These are phyloP conservation scores for Sericinus montela DNA, from an alignment of 2,888 invertebrate species.

Conservation along the genomic window DNA sequence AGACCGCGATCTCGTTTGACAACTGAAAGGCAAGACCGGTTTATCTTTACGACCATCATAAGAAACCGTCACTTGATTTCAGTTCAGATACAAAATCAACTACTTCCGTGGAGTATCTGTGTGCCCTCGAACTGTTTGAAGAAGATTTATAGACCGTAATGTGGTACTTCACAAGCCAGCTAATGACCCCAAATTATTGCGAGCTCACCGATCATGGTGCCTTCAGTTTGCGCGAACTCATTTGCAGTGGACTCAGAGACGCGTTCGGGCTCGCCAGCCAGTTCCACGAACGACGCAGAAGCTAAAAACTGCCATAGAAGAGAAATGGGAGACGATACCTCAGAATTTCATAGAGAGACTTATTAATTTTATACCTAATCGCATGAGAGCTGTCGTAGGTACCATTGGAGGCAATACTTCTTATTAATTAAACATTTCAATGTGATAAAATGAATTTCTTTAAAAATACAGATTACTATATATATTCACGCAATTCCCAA, in stretches of 20 bases:
- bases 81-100: too few relatives aligned
- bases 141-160: background rate
- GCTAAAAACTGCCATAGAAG: too few relatives aligned
- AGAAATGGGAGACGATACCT: constrained; percentile 1
- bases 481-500: too few relatives aligned
- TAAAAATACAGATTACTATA: background rate
- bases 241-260: background rate
- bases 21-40: too few relatives aligned
- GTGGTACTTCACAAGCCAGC: background rate
- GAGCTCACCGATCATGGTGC: background rate
- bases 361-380: too few relatives aligned
- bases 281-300: constrained; percentile 11
- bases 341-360: background rate
- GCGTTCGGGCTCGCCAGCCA: constrained; percentile 9
- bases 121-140: background rate
- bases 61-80: background rate
- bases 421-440: too few relatives aligned
- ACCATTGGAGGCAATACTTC: too few relatives aligned
- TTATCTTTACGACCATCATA: too few relatives aligned
- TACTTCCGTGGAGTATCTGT: background rate
- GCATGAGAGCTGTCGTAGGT: too few relatives aligned
- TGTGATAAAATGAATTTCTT: background rate
- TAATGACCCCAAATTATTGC: background rate
- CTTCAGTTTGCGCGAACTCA: background rate
- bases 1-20: too few relatives aligned